Evolutionary conservation across 53 echinoderm and acorn worm genomes (phyloP), one percentile per base, ranked within the genome.

Genomic region (Zoroaster sp.): DNA sequence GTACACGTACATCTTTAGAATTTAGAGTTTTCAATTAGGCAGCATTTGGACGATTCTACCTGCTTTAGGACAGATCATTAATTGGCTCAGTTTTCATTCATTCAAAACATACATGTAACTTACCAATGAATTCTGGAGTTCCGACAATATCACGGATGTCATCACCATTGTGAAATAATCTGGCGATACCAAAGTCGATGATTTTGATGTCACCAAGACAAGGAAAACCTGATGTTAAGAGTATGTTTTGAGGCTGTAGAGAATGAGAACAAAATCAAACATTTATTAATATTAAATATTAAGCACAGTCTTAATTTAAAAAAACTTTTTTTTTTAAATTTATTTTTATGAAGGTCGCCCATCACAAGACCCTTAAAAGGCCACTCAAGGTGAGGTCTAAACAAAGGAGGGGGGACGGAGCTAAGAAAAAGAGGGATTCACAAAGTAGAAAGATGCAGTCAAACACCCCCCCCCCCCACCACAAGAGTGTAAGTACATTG

Each of bases 181-280:
- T 94, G 10, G 99, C 99, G 23, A 99, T 92, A 33, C 99, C 99
- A 76, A 96, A 99, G 82, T 99, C 99, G 17, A 99, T 95, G 70
- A 99, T 81, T 40, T 92, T 96, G 75, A 99, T 94, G 71, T 99
- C 94, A 4, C 96, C 93, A 17, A 81, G 70, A 31, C 77, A 89
- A 0, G 92, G 79, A 10, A 83, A 77, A 36, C 83, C 90, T 7
- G 88, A 87, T 1, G 99, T 99, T 18, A 99, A 87, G 1, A 99
- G 83, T 79, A 99, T 94, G 83, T 99, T 99, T 73, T 95, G 95
- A 40, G 99, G 99, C 99, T 99, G 96, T 1, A 91, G 63, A 69
- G 23, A 44, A 82, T 7, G 37, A n/a, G 40, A 55, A 66, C 21
- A 65, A 43, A 66, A 47, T 11, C 1, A n/a, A 42, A 49, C 0